Evolutionary conservation across 2,797 vertebrate genomes (phyloP).

Genomic region (Rhynchotus rufescens): DNA sequence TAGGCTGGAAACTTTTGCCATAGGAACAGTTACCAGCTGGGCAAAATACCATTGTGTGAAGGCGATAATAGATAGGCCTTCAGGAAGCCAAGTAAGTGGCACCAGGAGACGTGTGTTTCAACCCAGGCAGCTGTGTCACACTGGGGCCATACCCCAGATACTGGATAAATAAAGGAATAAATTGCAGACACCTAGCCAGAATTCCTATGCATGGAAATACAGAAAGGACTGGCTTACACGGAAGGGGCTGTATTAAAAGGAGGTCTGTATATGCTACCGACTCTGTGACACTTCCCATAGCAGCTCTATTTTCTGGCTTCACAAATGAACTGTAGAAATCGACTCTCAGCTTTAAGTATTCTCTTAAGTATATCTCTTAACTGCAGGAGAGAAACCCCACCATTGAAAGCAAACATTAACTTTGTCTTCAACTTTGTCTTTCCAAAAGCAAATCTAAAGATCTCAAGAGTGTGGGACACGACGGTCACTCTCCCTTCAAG

Average conservation of each 20-base stretch:
- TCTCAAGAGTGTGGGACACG: not conserved
- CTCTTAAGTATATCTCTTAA: no score
- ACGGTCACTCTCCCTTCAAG: not conserved
- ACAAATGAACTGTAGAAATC: not conserved
- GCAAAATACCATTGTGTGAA: constrained; percentile 13
- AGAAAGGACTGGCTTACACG: not conserved
- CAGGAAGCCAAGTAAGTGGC: not conserved
- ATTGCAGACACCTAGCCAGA: not conserved
- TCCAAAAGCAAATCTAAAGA: not conserved
- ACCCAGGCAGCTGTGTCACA: not conserved
- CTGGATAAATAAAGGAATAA: not conserved
- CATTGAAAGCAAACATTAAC: not conserved
- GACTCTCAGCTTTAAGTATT: not conserved
- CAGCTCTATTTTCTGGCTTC: not conserved
- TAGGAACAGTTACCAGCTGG: not conserved
- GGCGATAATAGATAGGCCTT: not conserved
- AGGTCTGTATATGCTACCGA: not conserved
- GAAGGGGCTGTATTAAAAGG: not conserved
- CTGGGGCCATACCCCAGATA: not conserved
- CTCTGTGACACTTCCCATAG: not conserved
- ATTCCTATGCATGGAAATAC: not conserved
- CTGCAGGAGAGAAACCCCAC: not conserved
- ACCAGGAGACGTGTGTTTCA: not conserved
- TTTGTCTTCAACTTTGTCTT: not conserved
- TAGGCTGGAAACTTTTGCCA: constrained; percentile 36